These are phyloP conservation scores for Catagonus wagneri DNA, from an alignment of 2,113 vertebrate species.

Conservation along the genomic window DNA sequence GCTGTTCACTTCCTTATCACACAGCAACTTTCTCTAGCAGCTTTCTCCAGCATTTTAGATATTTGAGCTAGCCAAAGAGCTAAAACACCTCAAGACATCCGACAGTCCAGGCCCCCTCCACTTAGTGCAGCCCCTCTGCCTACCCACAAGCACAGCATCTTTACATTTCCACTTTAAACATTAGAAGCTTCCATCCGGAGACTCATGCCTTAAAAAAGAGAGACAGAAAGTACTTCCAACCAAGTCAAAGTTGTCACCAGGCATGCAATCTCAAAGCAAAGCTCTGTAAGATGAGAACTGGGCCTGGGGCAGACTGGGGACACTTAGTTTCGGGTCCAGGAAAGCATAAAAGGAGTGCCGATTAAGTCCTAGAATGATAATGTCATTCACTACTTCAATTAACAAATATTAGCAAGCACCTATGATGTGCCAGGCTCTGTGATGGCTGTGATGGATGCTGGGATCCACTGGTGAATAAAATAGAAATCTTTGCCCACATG, in stretches of 20 bases:
- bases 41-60: slow-evolving; percentile 44
- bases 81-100: neutral
- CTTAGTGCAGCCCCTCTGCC: neutral
- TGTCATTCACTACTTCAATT: slow-evolving; percentile 28
- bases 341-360: neutral
- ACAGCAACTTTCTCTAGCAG: slow-evolving; percentile 34
- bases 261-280: slow-evolving; percentile 44
- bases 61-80: slow-evolving; percentile 1
- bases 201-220: neutral
- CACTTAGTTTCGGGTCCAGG: neutral
- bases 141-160: neutral
- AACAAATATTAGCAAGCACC: slow-evolving; percentile 1
- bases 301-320: neutral
- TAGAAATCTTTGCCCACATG: neutral
- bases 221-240: slow-evolving; percentile 36
- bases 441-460: neutral
- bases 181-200: slow-evolving; percentile 48
- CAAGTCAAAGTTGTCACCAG: slow-evolving; percentile 53
- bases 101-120: neutral
- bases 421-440: neutral
- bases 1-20: slow-evolving; percentile 9
- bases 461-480: neutral
- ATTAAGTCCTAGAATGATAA: slow-evolving; percentile 20
- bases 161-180: slow-evolving; percentile 37
- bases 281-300: neutral